Conservation (phyloP, 2,797 vertebrate species). For the Argentina silus region DNA sequence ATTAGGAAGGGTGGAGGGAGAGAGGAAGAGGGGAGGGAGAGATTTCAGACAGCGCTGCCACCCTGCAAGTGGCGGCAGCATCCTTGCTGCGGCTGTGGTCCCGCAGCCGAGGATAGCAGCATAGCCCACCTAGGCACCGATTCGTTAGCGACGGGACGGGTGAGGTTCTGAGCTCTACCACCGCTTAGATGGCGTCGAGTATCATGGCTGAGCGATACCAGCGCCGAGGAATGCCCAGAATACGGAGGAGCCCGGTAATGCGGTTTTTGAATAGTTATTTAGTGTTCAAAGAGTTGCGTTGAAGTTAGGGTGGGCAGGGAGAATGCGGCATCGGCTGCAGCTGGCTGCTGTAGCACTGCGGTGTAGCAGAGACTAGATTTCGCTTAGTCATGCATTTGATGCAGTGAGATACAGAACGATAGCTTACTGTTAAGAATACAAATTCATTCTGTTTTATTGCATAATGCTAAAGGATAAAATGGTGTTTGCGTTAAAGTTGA, state of each 20-base stretch:
- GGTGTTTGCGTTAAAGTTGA: not conserved
- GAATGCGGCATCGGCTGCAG: slow-evolving; percentile 72
- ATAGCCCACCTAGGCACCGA: slow-evolving; percentile 24
- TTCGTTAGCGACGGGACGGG: slow-evolving; percentile 28
- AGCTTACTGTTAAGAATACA: not conserved
- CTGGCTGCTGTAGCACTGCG: slow-evolving; percentile 57
- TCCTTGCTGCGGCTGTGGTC: slow-evolving; percentile 56
- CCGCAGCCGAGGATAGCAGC: slow-evolving; percentile 46
- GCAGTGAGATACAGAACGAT: slow-evolving; percentile 5
- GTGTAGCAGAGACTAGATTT: slow-evolving; percentile 39
- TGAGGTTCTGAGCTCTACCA: slow-evolving; percentile 25
- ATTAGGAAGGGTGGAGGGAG: slow-evolving; percentile 23
- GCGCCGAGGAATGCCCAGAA: slow-evolving; percentile 78
- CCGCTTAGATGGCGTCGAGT: slow-evolving; percentile 4
- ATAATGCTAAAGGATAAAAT: not conserved
- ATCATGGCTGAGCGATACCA: slow-evolving; percentile 81
- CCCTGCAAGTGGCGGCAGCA: slow-evolving; percentile 48
- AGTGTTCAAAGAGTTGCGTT: slow-evolving; percentile 48
- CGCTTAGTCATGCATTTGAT: slow-evolving; percentile 69
- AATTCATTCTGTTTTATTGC: not conserved
- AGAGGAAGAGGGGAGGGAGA: slow-evolving; percentile 17
- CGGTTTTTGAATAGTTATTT: slow-evolving; percentile 42
- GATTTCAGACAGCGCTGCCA: slow-evolving; percentile 67
- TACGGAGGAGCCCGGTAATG: slow-evolving; percentile 87
- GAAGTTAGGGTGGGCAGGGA: slow-evolving; percentile 73